Percentiles rank a stretch among this genome's conserved stretches.
These are phyloP conservation scores for Drosophila lacteicornis DNA, from an alignment of 1,140 invertebrate genomes.

Conservation along the genomic window DNA sequence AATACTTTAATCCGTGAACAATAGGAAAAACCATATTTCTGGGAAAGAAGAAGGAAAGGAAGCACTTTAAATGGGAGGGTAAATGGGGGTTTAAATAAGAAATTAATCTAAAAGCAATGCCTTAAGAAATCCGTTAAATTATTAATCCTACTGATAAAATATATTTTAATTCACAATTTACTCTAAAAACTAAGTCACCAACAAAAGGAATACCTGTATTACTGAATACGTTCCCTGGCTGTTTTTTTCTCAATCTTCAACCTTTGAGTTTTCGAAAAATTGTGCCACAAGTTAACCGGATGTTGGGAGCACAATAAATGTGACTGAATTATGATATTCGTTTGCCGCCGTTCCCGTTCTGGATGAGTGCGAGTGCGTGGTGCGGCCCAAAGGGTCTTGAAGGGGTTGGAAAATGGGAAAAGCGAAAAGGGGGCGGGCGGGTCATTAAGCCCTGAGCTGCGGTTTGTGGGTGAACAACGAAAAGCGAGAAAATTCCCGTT, in stretches of 20 bases:
- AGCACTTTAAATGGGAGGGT: background rate
- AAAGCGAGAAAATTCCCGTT: conserved; percentile 58
- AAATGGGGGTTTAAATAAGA: background rate
- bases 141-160: background rate
- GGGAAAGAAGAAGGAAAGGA: background rate
- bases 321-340: conserved; percentile 76
- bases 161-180: background rate
- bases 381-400: conserved; percentile 41
- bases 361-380: conserved; percentile 75
- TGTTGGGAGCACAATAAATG: conserved; percentile 74
- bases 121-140: background rate
- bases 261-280: conserved; percentile 47
- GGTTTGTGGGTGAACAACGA: conserved; percentile 44
- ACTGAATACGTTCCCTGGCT: background rate
- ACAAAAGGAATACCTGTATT: background rate
- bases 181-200: no score
- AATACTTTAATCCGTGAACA: background rate
- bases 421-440: conserved; percentile 11
- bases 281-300: conserved; percentile 64
- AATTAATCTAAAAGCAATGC: no score
- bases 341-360: conserved; percentile 50
- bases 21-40: background rate
- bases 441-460: conserved; percentile 64
- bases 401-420: conserved; percentile 18
- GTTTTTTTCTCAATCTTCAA: conserved; percentile 26